phyloP scores from a whole-genome alignment of 2,113 vertebrate species.

The Toxotes jaculatrix region DNA sequence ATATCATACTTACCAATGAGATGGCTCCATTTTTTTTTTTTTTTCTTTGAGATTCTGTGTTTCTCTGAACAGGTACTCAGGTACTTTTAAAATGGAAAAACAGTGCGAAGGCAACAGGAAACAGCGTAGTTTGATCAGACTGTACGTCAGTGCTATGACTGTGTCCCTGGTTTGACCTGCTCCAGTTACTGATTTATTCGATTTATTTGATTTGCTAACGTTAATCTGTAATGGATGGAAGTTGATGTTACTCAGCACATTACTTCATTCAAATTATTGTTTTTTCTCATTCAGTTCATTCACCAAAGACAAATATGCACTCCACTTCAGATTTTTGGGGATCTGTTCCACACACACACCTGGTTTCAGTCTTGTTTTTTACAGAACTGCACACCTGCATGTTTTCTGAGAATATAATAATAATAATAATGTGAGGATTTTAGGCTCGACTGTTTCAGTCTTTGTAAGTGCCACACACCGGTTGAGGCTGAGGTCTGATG shows the following conservation, averaged over 20 bases:
- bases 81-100: conserved; percentile 44
- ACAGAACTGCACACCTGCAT: conserved; percentile 52
- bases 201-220: conserved; percentile 36
- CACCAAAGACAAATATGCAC: conserved; percentile 28
- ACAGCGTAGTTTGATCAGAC: not conserved
- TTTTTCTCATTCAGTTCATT: conserved; percentile 22
- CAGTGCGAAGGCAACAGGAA: conserved; percentile 4
- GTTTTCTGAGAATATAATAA: conserved; percentile 38
- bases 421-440: not conserved
- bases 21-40: conserved; percentile 27
- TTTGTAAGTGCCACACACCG: conserved; percentile 65
- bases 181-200: conserved; percentile 56
- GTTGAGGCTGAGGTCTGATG: conserved; percentile 40
- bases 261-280: too few relatives aligned
- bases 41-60: conserved; percentile 18
- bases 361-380: conserved; percentile 41
- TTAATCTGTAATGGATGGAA: not conserved
- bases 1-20: conserved; percentile 58
- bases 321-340: not conserved
- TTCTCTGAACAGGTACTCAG: conserved; percentile 43
- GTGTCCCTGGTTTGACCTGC: conserved; percentile 23
- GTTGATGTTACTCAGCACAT: too few relatives aligned
- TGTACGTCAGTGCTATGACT: not conserved
- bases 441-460: conserved; percentile 57
- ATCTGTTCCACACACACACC: conserved; percentile 8